These are phyloP conservation scores for Pseudopipra pipra DNA, from an alignment of 2,113 vertebrate genomes.

Conservation along the genomic window DNA sequence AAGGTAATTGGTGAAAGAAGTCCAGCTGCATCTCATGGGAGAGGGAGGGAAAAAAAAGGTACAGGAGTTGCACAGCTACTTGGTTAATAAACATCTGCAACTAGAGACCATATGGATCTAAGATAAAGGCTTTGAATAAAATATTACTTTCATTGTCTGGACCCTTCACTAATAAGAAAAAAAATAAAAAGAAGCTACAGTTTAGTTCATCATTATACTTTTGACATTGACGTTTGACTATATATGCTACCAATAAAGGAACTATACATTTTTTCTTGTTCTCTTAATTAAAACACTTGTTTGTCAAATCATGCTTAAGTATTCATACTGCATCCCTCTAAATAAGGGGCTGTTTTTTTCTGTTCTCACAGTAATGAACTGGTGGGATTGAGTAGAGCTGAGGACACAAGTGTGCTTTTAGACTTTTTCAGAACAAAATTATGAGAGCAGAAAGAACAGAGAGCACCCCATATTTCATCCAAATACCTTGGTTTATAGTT, in stretches of 20 bases:
- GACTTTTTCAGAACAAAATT: neutral
- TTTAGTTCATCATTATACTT: neutral
- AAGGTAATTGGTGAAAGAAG: neutral
- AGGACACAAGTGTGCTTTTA: neutral
- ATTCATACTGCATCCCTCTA: neutral
- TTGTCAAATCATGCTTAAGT: neutral
- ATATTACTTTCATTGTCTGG: neutral
- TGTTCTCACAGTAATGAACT: neutral
- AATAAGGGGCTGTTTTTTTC: neutral
- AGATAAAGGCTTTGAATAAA: neutral
- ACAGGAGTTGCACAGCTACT: neutral
- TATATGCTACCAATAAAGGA: neutral
- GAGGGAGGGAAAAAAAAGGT: neutral
- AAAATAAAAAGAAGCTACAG: neutral
- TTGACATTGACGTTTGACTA: neutral
- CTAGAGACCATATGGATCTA: neutral
- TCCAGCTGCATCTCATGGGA: neutral
- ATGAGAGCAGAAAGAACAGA: slow-evolving; percentile 44
- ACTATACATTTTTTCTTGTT: neutral
- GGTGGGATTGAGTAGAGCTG: neutral
- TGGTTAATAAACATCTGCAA: accelerated
- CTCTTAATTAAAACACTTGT: neutral
- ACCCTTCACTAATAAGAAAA: neutral
- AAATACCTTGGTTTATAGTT: neutral
- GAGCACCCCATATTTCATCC: neutral